Evolutionary conservation across 2,888 invertebrate genomes (phyloP).

Genomic region (Amaurobius ferox): DNA sequence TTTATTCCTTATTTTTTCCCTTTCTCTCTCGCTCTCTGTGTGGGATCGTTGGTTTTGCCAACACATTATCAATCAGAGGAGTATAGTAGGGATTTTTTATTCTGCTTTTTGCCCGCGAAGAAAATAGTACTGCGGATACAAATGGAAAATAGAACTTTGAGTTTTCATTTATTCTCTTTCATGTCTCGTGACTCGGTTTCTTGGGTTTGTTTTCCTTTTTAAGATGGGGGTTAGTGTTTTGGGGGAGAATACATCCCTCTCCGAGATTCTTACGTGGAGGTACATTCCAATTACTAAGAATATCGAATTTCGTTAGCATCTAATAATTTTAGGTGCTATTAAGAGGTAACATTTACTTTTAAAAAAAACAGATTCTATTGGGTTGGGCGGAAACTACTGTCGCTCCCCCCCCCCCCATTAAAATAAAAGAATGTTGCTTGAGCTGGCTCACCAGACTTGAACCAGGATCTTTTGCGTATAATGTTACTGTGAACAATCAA

Average conservation of each 20-base stretch:
- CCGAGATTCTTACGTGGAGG: not conserved
- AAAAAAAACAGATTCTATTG: too few relatives aligned
- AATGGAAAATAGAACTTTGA: slow-evolving; percentile 64
- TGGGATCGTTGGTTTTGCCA: slow-evolving; percentile 67
- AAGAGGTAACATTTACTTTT: too few relatives aligned
- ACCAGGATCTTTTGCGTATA: too few relatives aligned
- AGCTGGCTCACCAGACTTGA: too few relatives aligned
- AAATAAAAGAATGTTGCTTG: too few relatives aligned
- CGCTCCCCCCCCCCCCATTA: too few relatives aligned
- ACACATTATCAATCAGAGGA: slow-evolving; percentile 69
- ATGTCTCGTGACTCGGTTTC: slow-evolving; percentile 40
- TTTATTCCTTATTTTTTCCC: slow-evolving; percentile 31
- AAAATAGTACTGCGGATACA: slow-evolving; percentile 42
- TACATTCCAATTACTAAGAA: not conserved
- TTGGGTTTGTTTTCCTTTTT: slow-evolving; percentile 8
- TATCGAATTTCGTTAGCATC: too few relatives aligned
- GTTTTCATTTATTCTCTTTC: slow-evolving; percentile 71
- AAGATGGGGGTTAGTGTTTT: not conserved
- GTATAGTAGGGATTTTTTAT: not conserved
- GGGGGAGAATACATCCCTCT: not conserved
- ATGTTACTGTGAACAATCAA: too few relatives aligned
- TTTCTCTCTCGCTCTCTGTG: slow-evolving; percentile 4
- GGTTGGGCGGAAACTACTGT: too few relatives aligned
- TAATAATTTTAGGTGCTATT: too few relatives aligned
- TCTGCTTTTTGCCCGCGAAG: not conserved